These are phyloP conservation scores for Hippoglossus hippoglossus DNA, from an alignment of 2,797 vertebrate species.

Conservation along the genomic window DNA sequence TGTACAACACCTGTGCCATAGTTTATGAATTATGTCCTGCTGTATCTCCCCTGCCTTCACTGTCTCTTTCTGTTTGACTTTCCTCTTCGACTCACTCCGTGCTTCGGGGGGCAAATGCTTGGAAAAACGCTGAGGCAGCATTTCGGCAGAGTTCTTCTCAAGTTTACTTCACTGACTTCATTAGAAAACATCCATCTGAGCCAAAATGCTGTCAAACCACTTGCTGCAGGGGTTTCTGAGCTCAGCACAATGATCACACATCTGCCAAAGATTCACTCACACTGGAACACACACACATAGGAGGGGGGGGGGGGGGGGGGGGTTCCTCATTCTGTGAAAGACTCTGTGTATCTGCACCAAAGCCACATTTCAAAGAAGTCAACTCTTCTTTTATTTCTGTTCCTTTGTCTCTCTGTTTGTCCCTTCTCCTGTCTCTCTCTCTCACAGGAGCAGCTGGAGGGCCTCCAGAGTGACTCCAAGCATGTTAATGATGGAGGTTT, in stretches of 20 bases:
- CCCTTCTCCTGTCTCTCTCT: constrained; percentile 38
- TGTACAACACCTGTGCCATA: constrained; percentile 23
- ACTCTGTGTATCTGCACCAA: not conserved
- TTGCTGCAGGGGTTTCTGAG: constrained; percentile 54
- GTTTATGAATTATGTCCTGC: constrained; percentile 44
- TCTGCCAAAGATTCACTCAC: constrained; percentile 33
- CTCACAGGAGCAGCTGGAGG: constrained; percentile 89
- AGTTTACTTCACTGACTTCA: constrained; percentile 54
- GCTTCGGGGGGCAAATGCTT: constrained; percentile 45
- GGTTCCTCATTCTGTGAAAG: not conserved
- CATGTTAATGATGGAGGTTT: constrained; percentile 85
- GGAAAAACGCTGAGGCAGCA: constrained; percentile 57
- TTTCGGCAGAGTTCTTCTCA: constrained; percentile 34
- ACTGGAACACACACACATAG: constrained; percentile 14
- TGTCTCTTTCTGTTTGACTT: constrained; percentile 30
- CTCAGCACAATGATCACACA: constrained; percentile 56
- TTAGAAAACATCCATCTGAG: constrained; percentile 56
- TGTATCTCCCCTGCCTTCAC: constrained; percentile 22
- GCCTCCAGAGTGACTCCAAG: constrained; percentile 86
- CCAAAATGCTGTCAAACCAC: constrained; percentile 49
- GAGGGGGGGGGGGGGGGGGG: no score
- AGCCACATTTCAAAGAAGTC: not conserved
- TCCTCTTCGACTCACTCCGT: constrained; percentile 27
- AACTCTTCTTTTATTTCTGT: constrained; percentile 20
- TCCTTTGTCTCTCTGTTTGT: constrained; percentile 40